Conservation (phyloP, 2,888 invertebrate species). For the Chalcosyrphus nemorum region DNA sequence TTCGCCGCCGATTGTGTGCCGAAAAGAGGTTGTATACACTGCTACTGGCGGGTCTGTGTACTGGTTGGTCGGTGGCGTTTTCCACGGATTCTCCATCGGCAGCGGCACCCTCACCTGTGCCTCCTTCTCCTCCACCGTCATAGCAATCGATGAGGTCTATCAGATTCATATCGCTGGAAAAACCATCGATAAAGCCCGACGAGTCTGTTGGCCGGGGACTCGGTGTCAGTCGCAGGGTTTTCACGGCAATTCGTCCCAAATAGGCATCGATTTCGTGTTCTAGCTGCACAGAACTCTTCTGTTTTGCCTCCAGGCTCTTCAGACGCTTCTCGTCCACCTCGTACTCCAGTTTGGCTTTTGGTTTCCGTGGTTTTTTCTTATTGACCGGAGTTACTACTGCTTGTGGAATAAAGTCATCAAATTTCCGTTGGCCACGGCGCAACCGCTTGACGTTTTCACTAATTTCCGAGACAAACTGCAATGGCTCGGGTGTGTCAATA, state of each 20-base stretch:
- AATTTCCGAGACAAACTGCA: constrained; percentile 80
- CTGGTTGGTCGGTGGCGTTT: constrained; percentile 73
- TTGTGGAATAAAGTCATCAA: constrained; percentile 76
- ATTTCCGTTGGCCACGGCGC: constrained; percentile 80
- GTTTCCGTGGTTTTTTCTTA: constrained; percentile 42
- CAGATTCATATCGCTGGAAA: constrained; percentile 79
- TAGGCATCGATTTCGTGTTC: constrained; percentile 80
- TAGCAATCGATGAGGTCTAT: constrained; percentile 77
- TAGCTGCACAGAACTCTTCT: constrained; percentile 76
- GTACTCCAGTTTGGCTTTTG: constrained; percentile 78
- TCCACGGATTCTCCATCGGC: constrained; percentile 66
- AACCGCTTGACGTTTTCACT: constrained; percentile 81
- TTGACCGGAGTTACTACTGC: constrained; percentile 4
- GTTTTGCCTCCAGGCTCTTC: constrained; percentile 76
- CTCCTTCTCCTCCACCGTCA: constrained; percentile 73
- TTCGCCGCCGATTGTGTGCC: constrained; percentile 78
- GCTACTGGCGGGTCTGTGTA: constrained; percentile 74
- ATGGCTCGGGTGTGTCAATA: constrained; percentile 67
- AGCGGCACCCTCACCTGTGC: constrained; percentile 54
- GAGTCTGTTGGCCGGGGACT: constrained; percentile 79
- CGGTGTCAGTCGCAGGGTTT: constrained; percentile 39
- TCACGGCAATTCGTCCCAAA: constrained; percentile 75
- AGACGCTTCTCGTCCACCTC: constrained; percentile 77
- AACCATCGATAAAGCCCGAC: constrained; percentile 70
- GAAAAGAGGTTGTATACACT: constrained; percentile 59